Base-by-base conservation (phyloP, 2,888 invertebrate genomes). In the Diaphora mendica region DNA sequence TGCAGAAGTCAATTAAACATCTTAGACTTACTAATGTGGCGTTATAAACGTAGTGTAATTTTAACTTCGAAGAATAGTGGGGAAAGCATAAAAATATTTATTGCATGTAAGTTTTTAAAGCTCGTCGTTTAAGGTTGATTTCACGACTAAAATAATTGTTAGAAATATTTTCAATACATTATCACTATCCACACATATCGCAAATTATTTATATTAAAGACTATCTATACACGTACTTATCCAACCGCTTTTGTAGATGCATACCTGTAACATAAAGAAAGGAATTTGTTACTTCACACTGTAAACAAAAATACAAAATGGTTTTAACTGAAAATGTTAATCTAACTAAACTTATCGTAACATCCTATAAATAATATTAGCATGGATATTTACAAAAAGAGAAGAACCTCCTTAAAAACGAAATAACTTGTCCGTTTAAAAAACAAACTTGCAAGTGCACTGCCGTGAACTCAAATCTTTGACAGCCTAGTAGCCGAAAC, bases 401-500 rank as follows among this genome's bases (percentile, higher is more conserved):
- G 11, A n/a, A 55, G 7, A n/a, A 55, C 23, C 0, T n/a, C 11
- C 9, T n/a, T 23, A 23, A n/a, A 55, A 23, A 55, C 3, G 9
- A n/a, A 9, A 55, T 23, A 55, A 23, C 8, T 51, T 2, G 51
- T 51, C 2, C 3, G 51, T 48, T 7, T 23, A n/a, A 55, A n/a
- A 11, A 55, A 0, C 3, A 9, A 55, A 87, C 69, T 77, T 79
- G 65, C 68, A n/a, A 64, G 64, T 26, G 64, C 51, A 64, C 70
- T 68, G 39, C 64, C 48, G 69, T 71, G 30, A 48, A 55, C 64
- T 59, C 64, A 73, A 51, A 79, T 88, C 87, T 90, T 88, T 83
- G 87, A 91, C 89, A 83, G 85, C 85, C 88, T 89, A 86, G 88
- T 85, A 71, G 85, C 85, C 81, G 72, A 85, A 85, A 86, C 82